Conservation (phyloP, 2,888 invertebrate species). For the Aleiodes testaceus region DNA sequence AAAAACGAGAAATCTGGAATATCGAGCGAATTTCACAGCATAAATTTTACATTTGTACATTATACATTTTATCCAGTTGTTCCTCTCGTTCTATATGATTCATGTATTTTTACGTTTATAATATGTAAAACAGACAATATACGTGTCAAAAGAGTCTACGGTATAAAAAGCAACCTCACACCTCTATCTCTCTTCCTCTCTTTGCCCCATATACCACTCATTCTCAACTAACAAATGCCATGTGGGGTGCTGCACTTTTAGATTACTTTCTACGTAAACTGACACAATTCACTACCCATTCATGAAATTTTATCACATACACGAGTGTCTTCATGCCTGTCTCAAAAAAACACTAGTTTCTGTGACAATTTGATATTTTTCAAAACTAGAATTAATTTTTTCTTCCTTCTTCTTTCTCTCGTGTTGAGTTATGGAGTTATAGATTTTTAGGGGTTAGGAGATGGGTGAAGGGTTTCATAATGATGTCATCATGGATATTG, state of each 20-base stretch:
- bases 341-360: too few species aligned
- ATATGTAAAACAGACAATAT: slow-evolving; percentile 43
- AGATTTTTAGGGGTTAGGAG: too few species aligned
- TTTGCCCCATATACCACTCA: slow-evolving; percentile 3
- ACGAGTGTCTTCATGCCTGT: not conserved
- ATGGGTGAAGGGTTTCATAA: too few species aligned
- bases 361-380: too few species aligned
- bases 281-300: slow-evolving; percentile 28
- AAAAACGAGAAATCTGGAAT: slow-evolving; percentile 27
- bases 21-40: slow-evolving; percentile 30
- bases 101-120: slow-evolving; percentile 32
- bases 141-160: slow-evolving; percentile 21
- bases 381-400: too few species aligned
- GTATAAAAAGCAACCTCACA: slow-evolving; percentile 14
- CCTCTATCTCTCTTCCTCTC: not conserved
- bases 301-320: slow-evolving; percentile 22
- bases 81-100: slow-evolving; percentile 40
- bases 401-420: too few species aligned
- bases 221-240: slow-evolving; percentile 36
- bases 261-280: slow-evolving; percentile 42
- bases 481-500: too few species aligned
- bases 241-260: slow-evolving; percentile 38
- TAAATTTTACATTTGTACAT: slow-evolving; percentile 39
- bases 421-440: too few species aligned
- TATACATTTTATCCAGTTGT: slow-evolving; percentile 36